Base-by-base conservation (phyloP, 2,797 vertebrate species). In the Alectoris magna region DNA sequence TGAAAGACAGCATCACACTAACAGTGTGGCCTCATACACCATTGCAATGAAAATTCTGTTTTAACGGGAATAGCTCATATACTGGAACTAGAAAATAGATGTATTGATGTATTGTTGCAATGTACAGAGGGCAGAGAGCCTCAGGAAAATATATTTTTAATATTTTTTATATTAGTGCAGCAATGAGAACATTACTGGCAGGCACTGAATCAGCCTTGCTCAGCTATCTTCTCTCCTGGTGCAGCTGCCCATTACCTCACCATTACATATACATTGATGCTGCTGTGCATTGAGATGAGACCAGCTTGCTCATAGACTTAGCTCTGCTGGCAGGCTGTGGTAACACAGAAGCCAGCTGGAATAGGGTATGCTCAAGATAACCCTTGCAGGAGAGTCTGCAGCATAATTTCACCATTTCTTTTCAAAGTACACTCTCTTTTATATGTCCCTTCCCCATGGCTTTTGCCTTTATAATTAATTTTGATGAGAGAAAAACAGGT, bases 401-500 rank as follows among this genome's bases (percentile, higher is more conserved):
- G 48, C 2, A 7, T 36, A 38, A 26, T 62, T 72, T 22, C 14
- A 14, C 39, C 14, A 24, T 60, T 48, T 31, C 66, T 72, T n/a
- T 62, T 78, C 39, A 58, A 83, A 64, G 56, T 4, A 13, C 39
- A 2, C 29, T 63, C 22, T 75, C 26, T 66, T 70, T 41, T 60
- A 22, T 15, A 62, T 22, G 34, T 12, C 19, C 15, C 34, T 75
- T 77, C 76, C 44, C 38, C 48, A 36, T 60, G 56, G 60, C 60
- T 91, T 84, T 53, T 6, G 13, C 46, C 55, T 71, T 91, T 29
- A 9, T 58, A 56, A 11, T 90, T 70, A 89, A 95, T 92, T 83
- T 59, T 87, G 78, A 92, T 75, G 66, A 93, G 62, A 80, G 14
- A 75, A 87, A 93, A 44, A 4, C 58, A 94, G 83, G 72, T 67